Evolutionary conservation across 2,797 vertebrate species (phyloP), one percentile per base, ranked within the genome.

Genomic region (Pangasius mekongensis): DNA sequence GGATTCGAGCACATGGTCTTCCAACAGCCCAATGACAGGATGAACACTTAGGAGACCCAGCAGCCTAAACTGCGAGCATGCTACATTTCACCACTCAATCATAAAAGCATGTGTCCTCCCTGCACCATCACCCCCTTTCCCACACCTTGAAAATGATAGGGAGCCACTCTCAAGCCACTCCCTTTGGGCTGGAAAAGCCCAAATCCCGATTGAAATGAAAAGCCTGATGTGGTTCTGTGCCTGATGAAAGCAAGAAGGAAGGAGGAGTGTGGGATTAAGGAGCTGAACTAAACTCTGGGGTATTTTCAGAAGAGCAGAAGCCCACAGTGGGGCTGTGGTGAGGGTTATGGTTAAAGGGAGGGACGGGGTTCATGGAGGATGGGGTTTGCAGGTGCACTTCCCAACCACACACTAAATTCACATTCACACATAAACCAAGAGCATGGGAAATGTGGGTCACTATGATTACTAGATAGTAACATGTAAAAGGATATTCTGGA

Each of bases 361-460:
- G 83, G 76, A 13, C 3, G 36, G 47, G 83, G 5, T 60, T 74
- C 18, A 43, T 49, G 47, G 52, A 77, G 81, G 64, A 89, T 22
- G 81, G 16, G 49, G 60, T 36, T 66, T 85, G 76, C 90, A 92
- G 91, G 90, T 92, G 89, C 86, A 54, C 60, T 30, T 83, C n/a
- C 83, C 11, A 33, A 33, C 78, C 64, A 43, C 69, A 88, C 60
- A 36, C 60, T 52, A 83, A 83, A 77, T 86, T 85, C 67, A 76
- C 58, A 81, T 64, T 89, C 83, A 81, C 64, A 52, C 87, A 86
- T 30, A 36, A 80, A 84, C 76, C 71, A 62, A 82, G 62, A 0
- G 0, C 2, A 20, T 30, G 39, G 24, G 39, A 62, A 82, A 62
- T 81, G 58, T 64, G 58, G 33, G 10, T 60, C 58, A 43, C 60